Evolutionary conservation across 1,140 invertebrate species (phyloP), one percentile per base, ranked within the genome.

Genomic region (Apis laboriosa): DNA sequence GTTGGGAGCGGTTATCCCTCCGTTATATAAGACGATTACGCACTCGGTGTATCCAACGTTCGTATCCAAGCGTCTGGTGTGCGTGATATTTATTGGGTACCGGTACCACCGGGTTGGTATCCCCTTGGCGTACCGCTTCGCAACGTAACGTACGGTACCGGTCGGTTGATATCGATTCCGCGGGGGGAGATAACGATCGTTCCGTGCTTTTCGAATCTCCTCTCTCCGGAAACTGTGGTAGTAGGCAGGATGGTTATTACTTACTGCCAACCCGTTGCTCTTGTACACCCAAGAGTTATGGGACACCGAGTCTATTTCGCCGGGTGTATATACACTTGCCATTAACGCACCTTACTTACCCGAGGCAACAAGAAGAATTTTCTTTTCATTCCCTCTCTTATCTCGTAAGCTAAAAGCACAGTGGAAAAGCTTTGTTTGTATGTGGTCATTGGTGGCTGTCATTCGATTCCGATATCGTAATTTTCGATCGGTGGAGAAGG

Each of bases 51-150:
- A 61, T 49, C 72, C 58, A 63, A 61, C 63, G 53, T 34, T 34
- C 71, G 77, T 81, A 84, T 81, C 2, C 2, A 34, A 34, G 34
- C 34, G 28, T 34, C 28, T 34, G 34, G 34, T 34, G 2, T 73
- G 28, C 19, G 53, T 61, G 83, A 83, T 90, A 90, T 89, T 90
- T 90, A 90, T 90, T 80, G 86, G 82, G 78, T 85, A 86, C 87
- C 66, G 88, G 85, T 86, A 77, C 77, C 4, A 76, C 61, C 66
- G 56, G 66, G 70, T 34, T 34, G 34, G 2, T 76, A 86, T 85
- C 83, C 56, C 75, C 85, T 77, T 78, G 61, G 82, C 84, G 80
- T 88, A 24, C 24, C 24, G 84, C 79, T 82, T 72, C 60, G 83
- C 79, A 82, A 76, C 60, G 21, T 83, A 87, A 88, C 76, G 81